These are phyloP conservation scores for Solenopsis fugax DNA, from an alignment of 1,140 invertebrate species.

Conservation along the genomic window DNA sequence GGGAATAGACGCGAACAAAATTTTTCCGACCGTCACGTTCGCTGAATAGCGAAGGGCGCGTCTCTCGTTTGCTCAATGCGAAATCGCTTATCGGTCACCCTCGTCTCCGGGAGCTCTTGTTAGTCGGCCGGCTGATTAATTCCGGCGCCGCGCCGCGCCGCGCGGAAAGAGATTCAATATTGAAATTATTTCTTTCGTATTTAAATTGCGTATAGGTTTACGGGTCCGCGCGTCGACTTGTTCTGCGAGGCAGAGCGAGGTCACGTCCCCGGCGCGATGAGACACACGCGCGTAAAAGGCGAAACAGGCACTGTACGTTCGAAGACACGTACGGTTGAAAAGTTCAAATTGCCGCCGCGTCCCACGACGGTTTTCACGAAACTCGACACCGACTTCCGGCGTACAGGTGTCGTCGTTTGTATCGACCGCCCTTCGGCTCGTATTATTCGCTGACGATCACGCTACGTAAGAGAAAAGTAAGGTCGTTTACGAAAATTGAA, in stretches of 20 bases:
- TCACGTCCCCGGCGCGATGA: conserved; percentile 28
- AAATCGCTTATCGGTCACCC: conserved; percentile 21
- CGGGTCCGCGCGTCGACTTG: not conserved
- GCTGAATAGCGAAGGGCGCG: conserved; percentile 11
- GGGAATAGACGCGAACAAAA: not conserved
- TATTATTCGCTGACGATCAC: conserved; percentile 22
- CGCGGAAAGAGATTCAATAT: conserved; percentile 6
- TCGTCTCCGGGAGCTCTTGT: not conserved
- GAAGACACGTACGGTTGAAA: conserved; percentile 24
- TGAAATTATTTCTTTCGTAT: conserved; percentile 47
- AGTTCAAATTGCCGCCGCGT: conserved; percentile 1
- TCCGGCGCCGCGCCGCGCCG: not conserved
- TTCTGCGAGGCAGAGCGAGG: not conserved
- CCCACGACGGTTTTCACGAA: conserved; percentile 13
- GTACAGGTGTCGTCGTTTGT: conserved; percentile 14
- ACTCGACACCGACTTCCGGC: conserved; percentile 29
- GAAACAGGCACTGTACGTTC: not conserved
- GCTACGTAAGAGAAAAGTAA: not conserved
- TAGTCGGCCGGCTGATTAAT: conserved; percentile 44
- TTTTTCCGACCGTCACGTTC: conserved; percentile 32
- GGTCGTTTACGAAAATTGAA: not conserved
- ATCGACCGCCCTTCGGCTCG: conserved; percentile 7
- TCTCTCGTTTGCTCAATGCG: conserved; percentile 22
- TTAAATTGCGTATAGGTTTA: conserved; percentile 31
- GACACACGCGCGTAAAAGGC: not conserved